Base-by-base conservation (phyloP, 2,888 invertebrate genomes). In the Caenorhabditis japonica region DNA sequence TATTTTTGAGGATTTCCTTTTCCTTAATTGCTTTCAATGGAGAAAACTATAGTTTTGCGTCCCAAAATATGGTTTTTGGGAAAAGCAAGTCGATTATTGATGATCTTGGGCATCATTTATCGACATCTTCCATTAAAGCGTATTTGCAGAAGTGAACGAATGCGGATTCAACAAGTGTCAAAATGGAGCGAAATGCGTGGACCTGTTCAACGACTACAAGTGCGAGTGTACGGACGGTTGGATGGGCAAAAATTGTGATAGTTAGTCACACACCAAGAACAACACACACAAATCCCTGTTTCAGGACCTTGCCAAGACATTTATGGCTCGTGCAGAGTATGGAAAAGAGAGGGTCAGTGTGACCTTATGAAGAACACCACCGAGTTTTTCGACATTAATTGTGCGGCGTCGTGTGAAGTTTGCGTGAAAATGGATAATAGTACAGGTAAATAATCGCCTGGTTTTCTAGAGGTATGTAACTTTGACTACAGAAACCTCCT, bases 321-420 rank as follows among this genome's bases (percentile, higher is more conserved):
- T 21, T 82, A 79, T 49, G 74, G 74, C 1, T 71, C 79, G 3
- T 82, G 82, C 55, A 33, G 70, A 15, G 58, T 79, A 10, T 82
- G 82, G 82, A 76, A 77, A 52, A 58, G 82, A 17, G 80, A 82
- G 44, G 80, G 80, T 19, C 78, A 82, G 52, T 82, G 82, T 53
- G 76, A 79, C 12, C 43, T 55, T 13, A 75, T 75, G 60, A 60
- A 66, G n/a, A 58, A 70, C 5, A 49, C 66, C 8, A 76, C 81
- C 15, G 77, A 76, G 23, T 82, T 80, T 43, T 82, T 82, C 56
- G 79, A 82, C 43, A 17, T 74, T 13, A 82, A 82, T 52, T 82
- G 82, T 58, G 79, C 81, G 4, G 76, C 68, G 0, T 75, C 78
- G 15, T 82, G 82, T 58, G 76, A 64, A 33, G 55, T 72, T 15